Base-by-base conservation (phyloP, 2,888 invertebrate genomes). In the Galerucella calmariensis region DNA sequence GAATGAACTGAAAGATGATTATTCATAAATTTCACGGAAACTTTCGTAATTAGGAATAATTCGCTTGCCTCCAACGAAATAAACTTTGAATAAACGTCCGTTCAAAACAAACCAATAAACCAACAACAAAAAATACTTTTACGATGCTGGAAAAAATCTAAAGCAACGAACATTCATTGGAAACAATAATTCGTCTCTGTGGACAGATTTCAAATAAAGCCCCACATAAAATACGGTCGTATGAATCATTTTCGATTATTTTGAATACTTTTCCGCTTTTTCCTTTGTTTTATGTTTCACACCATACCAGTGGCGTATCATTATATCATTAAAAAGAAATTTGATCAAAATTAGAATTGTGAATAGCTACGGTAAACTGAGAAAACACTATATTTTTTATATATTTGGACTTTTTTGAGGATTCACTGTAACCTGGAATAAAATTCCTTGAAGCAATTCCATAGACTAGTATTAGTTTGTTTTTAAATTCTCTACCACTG, bases 211-310 rank as follows among this genome's bases (percentile, higher is more conserved):
- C 75, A 69, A 74, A 75, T 77, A 77, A 78, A 76, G 71, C 73
- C 61, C 67, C 46, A 68, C 73, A 75, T 75, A 75, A 78, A 77
- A 78, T 75, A 75, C 58, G 72, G 58, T 56, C 70, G 66, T 72
- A 78, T 75, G 75, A 78, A 78, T 78, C 75, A 78, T 78, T 74
- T 75, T 74, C 75, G 72, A 76, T 77, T 75, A 77, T 77, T 78
- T 72, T 74, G 66, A 74, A 78, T 73, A 72, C 75, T 74, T 78
- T 76, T 75, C 68, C 67, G 72, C 74, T 74, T 51, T 73, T 72
- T 72, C 69, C 73, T 77, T 77, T 75, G 76, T 78, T 78, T 78
- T 77, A 78, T 78, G 74, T 77, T 78, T 61, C 75, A 75, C 74
- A 74, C 75, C 73, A 72, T 69, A 75, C 65, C 69, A 76, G 75